phyloP scores from a whole-genome alignment of 1,140 invertebrate genomes.

The Sitodiplosis mosellana region DNA sequence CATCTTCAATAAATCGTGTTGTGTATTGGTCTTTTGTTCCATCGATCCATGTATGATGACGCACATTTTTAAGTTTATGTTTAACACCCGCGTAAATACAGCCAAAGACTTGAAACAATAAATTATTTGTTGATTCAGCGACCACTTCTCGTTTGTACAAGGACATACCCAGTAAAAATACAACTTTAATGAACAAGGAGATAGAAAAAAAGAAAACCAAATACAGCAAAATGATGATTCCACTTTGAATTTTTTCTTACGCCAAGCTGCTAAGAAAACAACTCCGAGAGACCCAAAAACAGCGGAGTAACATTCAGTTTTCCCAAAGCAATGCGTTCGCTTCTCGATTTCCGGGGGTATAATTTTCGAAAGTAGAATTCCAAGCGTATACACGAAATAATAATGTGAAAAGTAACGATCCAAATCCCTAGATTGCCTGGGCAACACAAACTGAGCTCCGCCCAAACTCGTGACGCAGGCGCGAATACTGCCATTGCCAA shows the following conservation, averaged over 20 bases:
- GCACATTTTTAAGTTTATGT: slow-evolving; percentile 1
- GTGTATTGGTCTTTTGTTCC: slow-evolving; percentile 17
- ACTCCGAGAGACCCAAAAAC: slow-evolving; percentile 18
- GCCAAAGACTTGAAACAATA: slow-evolving; percentile 18
- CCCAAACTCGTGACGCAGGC: slow-evolving; percentile 76
- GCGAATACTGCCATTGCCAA: slow-evolving; percentile 66
- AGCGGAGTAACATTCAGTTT: slow-evolving; percentile 18
- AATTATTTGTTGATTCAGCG: slow-evolving; percentile 12
- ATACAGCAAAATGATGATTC: too few species aligned
- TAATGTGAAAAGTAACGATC: slow-evolving; percentile 22
- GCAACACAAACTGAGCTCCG: slow-evolving; percentile 43
- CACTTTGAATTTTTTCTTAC: too few species aligned
- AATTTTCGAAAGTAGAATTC: slow-evolving; percentile 22
- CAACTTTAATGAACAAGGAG: slow-evolving; percentile 11
- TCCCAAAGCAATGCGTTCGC: slow-evolving; percentile 17
- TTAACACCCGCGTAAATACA: slow-evolving; percentile 18
- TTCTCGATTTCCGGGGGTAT: slow-evolving; percentile 18
- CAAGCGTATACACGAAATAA: slow-evolving; percentile 23
- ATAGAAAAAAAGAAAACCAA: not conserved
- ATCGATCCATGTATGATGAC: slow-evolving; percentile 16
- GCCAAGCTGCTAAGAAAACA: slow-evolving; percentile 18
- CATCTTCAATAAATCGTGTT: slow-evolving; percentile 17
- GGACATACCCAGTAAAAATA: slow-evolving; percentile 17
- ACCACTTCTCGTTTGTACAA: slow-evolving; percentile 18
- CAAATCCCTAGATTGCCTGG: slow-evolving; percentile 15